Evolutionary conservation across 1,140 invertebrate species (phyloP), one percentile per base, ranked within the genome.

Genomic region (Berghia stephanieae): DNA sequence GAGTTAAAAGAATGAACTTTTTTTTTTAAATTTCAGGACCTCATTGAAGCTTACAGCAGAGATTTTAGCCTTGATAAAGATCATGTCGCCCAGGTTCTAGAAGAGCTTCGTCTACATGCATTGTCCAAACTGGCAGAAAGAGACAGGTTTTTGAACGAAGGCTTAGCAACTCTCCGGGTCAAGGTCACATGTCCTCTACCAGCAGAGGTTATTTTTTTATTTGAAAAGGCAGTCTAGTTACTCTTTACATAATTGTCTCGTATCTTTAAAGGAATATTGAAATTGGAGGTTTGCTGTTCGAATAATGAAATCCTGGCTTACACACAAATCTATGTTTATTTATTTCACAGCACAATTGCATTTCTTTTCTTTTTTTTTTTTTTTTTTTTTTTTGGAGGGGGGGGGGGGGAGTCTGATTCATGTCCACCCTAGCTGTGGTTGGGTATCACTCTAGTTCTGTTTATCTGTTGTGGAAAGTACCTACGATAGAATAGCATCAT

Each of bases 31-130:
- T 85, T 90, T 57, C 82, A 94, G 94, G 90, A 90, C 13, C 82
- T 94, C 40, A 91, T 92, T 8, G 79, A 86, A 10, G 91, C 91
- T 66, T 92, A 93, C 82, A 86, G 91, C 36, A 80, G 82, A 36
- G 86, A 90, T n/a, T 82, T 94, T 5, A 90, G 91, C 0, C 79
- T 93, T n/a, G 83, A 90, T 1, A 75, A 84, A 24, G 88, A 91
- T 1, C 82, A 88, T 16, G 91, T 93, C 44, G 85, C 91, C 16
- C 83, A 86, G 55, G 91, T 91, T 1, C 79, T 94, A 6, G 90
- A 88, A 67, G 90, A 92, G 76, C 85, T 95, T 1, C 92, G 95
- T 86, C 82, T 89, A 1, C 93, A 94, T 88, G 93, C 94, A 0
- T 75, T 94, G 3, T 91, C 93, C 57, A 92, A 93, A 81, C 86